A percentile compares a stretch with the other conserved stretches of the same genome.
phyloP scores from a whole-genome alignment of 2,797 vertebrate species.

The Danionella dracula region DNA sequence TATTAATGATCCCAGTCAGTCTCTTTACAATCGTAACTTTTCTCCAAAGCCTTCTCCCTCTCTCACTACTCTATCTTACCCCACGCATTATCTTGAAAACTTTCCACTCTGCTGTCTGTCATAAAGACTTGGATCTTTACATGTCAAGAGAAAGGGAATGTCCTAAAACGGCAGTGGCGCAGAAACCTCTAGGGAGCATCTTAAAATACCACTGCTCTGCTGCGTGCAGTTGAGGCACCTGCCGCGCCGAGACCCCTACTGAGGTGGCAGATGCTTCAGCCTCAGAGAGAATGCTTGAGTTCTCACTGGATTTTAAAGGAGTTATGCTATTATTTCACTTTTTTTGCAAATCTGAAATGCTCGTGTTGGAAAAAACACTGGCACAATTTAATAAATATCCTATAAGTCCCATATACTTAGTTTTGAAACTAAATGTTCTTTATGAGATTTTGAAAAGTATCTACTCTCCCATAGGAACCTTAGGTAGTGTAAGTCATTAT shows the following conservation, averaged over 20 bases:
- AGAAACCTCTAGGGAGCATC: slow-evolving; percentile 34
- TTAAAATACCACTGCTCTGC: slow-evolving; percentile 49
- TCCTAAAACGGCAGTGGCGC: slow-evolving; percentile 50
- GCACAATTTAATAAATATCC: too few relatives aligned
- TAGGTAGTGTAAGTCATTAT: too few relatives aligned
- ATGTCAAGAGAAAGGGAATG: slow-evolving; percentile 42
- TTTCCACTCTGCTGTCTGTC: slow-evolving; percentile 39
- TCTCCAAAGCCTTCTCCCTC: not conserved
- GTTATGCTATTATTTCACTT: not conserved
- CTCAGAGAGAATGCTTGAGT: slow-evolving; percentile 33
- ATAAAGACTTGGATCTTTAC: slow-evolving; percentile 48
- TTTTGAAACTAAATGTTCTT: too few relatives aligned
- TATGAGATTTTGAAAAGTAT: too few relatives aligned
- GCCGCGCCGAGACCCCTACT: slow-evolving; percentile 47
- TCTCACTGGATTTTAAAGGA: slow-evolving; percentile 9
- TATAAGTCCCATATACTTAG: too few relatives aligned
- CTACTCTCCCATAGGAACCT: too few relatives aligned
- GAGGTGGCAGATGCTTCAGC: slow-evolving; percentile 59
- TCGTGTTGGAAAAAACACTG: not conserved
- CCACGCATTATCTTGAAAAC: slow-evolving; percentile 23
- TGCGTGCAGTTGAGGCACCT: slow-evolving; percentile 53
- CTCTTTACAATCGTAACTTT: not conserved
- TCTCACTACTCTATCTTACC: not conserved
- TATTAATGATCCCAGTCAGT: slow-evolving; percentile 20
- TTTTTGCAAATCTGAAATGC: not conserved